A percentile compares a stretch with the other conserved stretches of the same genome.
Conservation (phyloP, 2,888 invertebrate genomes). For the Phortica okadai region DNA sequence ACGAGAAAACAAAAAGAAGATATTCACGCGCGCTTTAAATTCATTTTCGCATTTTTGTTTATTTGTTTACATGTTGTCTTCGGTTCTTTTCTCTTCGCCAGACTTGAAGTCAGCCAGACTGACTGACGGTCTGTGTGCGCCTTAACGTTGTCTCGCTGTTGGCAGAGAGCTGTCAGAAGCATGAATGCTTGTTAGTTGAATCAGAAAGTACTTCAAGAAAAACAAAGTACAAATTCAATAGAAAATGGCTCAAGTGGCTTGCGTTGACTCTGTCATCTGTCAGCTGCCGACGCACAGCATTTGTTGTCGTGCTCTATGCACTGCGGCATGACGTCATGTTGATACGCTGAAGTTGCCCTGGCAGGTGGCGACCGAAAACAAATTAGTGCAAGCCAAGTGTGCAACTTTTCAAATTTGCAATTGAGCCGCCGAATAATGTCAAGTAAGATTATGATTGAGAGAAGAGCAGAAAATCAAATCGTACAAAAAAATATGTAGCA, state of each 20-base stretch:
- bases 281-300: no score
- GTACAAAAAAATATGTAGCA: background rate
- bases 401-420: conserved; percentile 25
- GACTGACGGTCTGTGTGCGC: conserved; percentile 38
- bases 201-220: no score
- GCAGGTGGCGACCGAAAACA: background rate
- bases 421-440: conserved; percentile 10
- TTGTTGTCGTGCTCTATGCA: conserved; percentile 15
- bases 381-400: background rate
- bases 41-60: background rate
- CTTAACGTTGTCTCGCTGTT: conserved; percentile 22
- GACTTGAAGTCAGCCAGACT: conserved; percentile 40
- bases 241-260: no score
- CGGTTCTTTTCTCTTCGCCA: conserved; percentile 30
- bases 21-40: no score
- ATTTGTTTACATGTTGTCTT: background rate
- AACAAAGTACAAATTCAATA: no score
- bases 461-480: background rate
- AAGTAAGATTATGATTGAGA: background rate
- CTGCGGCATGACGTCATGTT: conserved; percentile 39
- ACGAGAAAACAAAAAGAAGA: no score
- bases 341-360: conserved; percentile 40
- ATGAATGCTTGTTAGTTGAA: conserved; percentile 51
- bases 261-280: no score
- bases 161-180: conserved; percentile 57